Percentiles rank a stretch among this genome's conserved stretches.
Conservation (phyloP, 2,797 vertebrate genomes). For the Bradypodion ventrale region DNA sequence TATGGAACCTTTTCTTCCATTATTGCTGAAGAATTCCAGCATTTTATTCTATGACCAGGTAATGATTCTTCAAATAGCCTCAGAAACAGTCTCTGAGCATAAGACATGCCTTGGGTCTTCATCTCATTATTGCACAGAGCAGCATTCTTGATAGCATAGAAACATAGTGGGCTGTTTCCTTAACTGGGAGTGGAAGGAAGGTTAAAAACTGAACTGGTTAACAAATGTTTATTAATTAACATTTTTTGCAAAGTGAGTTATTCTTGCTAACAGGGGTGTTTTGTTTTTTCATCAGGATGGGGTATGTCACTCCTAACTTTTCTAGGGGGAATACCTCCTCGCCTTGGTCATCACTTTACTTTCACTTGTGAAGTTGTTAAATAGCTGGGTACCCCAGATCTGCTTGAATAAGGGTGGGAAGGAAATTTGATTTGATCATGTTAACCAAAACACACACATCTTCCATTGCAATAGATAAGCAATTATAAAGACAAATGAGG, state of each 20-base stretch:
- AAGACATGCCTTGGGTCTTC: background rate
- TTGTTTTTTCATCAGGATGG: too few species aligned
- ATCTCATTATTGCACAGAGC: background rate
- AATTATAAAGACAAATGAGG: too few species aligned
- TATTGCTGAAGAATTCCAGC: background rate
- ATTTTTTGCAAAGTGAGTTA: too few species aligned
- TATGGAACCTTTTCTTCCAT: background rate
- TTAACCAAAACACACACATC: background rate
- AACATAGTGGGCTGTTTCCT: background rate
- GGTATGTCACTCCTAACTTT: too few species aligned
- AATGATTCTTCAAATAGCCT: background rate
- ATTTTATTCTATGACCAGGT: background rate
- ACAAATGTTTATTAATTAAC: too few species aligned
- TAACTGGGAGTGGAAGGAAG: background rate
- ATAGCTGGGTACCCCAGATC: background rate
- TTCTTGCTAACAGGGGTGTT: too few species aligned
- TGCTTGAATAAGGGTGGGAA: background rate
- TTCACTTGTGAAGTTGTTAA: background rate
- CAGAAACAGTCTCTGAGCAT: too few species aligned
- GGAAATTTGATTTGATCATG: background rate
- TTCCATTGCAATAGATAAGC: background rate
- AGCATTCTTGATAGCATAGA: background rate
- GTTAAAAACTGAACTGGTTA: too few species aligned
- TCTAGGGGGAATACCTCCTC: too few species aligned
- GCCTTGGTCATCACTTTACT: too few species aligned